A percentile compares a stretch with the other conserved stretches of the same genome.
phyloP scores from a whole-genome alignment of 2,113 vertebrate genomes.

The Motacilla tschutschensis region DNA sequence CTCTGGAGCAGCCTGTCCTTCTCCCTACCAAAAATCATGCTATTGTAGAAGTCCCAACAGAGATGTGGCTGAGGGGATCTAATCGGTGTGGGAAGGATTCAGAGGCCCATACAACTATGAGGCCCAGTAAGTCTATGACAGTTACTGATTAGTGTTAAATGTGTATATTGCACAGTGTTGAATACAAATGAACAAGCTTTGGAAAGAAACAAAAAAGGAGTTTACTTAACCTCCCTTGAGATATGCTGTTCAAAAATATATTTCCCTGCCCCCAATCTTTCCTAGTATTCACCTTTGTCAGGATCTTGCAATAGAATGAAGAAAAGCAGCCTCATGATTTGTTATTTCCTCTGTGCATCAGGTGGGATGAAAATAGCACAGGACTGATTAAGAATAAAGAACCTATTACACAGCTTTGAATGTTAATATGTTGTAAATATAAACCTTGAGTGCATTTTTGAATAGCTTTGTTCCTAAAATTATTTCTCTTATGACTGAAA shows the following conservation, averaged over 20 bases:
- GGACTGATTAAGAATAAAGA: neutral
- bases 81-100: neutral
- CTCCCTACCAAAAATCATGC: neutral
- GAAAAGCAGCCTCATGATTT: neutral
- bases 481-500: neutral
- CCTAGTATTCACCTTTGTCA: neutral
- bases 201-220: neutral
- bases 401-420: neutral
- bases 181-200: neutral
- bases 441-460: neutral
- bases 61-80: neutral
- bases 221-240: neutral
- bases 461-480: neutral
- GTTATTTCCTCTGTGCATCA: neutral
- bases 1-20: neutral
- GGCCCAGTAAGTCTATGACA: neutral
- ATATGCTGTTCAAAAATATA: neutral
- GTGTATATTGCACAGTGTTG: neutral
- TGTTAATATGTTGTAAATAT: neutral
- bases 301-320: neutral
- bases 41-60: neutral
- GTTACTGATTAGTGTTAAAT: neutral
- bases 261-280: neutral
- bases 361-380: neutral
- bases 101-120: neutral